Conservation (phyloP, 1,140 invertebrate species). For the Plutomurus gul region DNA sequence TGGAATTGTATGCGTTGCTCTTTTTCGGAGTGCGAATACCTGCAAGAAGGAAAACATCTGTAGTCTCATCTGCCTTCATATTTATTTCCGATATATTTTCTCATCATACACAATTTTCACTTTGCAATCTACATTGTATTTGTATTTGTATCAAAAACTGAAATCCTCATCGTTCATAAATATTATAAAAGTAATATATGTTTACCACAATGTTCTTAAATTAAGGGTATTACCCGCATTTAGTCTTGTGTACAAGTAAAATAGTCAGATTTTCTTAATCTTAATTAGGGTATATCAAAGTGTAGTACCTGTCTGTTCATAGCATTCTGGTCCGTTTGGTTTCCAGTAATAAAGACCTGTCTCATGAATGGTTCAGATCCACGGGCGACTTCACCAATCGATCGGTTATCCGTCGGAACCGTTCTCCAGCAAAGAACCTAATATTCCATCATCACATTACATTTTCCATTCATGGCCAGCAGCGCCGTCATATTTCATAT, state of each 20-base stretch:
- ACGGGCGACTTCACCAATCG: constrained; percentile 86
- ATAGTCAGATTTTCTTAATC: no score
- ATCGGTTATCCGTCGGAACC: constrained; percentile 81
- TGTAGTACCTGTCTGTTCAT: constrained; percentile 68
- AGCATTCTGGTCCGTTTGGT: constrained; percentile 64
- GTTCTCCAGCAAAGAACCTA: constrained; percentile 88
- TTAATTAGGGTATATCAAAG: no score
- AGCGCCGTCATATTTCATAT: no score
- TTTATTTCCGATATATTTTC: no score
- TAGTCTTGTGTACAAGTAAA: no score
- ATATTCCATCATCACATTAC: no score
- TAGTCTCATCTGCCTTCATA: no score
- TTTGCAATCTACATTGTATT: no score
- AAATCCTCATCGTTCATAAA: no score
- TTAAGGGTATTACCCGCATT: background rate
- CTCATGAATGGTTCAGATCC: constrained; percentile 93
- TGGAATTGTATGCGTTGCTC: constrained; percentile 84
- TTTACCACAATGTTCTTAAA: background rate
- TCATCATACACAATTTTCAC: no score
- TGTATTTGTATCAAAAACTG: no score
- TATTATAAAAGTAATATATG: background rate
- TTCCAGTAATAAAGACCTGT: constrained; percentile 85
- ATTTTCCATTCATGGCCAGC: no score
- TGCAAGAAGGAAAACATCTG: constrained; percentile 62
- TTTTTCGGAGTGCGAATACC: constrained; percentile 91